Conservation (phyloP, 2,888 invertebrate genomes). For the Dorcus hopei region DNA sequence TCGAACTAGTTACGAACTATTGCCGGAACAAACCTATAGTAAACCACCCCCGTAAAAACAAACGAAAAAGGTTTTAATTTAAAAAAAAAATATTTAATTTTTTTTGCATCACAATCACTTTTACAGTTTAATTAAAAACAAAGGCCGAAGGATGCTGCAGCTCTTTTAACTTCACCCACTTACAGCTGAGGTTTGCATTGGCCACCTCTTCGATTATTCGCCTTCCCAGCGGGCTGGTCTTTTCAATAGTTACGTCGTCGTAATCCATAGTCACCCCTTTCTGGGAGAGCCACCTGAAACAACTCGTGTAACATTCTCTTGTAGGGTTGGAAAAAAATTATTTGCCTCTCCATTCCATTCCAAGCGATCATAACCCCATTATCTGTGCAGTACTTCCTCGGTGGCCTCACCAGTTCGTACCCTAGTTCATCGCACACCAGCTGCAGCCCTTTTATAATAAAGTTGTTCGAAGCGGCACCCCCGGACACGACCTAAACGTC, state of each 20-base stretch:
- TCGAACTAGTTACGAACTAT: too few species aligned
- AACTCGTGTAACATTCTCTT: not conserved
- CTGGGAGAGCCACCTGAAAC: constrained; percentile 40
- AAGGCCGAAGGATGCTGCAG: constrained; percentile 30
- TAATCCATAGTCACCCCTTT: constrained; percentile 51
- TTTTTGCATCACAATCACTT: too few species aligned
- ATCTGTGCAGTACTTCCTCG: constrained; percentile 86
- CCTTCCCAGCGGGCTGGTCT: constrained; percentile 62
- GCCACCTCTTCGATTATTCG: constrained; percentile 58
- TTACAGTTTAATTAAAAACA: not conserved
- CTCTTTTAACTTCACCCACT: constrained; percentile 48
- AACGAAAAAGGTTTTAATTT: too few species aligned
- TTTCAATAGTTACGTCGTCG: constrained; percentile 58
- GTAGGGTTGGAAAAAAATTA: not conserved
- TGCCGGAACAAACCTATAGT: too few species aligned
- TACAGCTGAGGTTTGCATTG: constrained; percentile 56
- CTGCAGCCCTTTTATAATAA: constrained; percentile 68
- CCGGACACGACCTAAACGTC: constrained; percentile 78
- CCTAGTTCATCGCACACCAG: constrained; percentile 63
- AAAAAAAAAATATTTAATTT: too few species aligned
- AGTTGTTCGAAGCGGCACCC: constrained; percentile 92
- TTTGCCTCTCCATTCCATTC: constrained; percentile 86
- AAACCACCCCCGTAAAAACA: too few species aligned
- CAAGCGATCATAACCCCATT: constrained; percentile 99
- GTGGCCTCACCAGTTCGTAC: constrained; percentile 71